Base-by-base conservation (phyloP, 53 echinoderm and acorn worm genomes). In the Holothuria scabra region DNA sequence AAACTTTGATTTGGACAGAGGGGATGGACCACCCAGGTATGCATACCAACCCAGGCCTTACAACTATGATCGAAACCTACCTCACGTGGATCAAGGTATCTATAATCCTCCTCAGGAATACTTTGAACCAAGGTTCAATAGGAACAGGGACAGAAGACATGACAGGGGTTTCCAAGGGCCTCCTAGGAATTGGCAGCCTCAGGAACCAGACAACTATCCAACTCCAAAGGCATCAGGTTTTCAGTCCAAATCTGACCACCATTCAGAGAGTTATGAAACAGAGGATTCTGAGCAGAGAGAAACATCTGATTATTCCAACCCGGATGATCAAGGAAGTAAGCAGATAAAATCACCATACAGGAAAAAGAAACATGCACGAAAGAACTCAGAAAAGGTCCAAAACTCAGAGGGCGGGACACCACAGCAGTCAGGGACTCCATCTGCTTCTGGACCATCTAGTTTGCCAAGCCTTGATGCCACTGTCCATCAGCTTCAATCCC, bases 401-500 rank as follows among this genome's bases (percentile, higher is more conserved):
- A 72, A 72, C 48, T 22, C 72, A 21, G 72, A 72, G 72, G 26
- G 10, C 3, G 46, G 12, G n/a, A 72, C 46, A 25, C 72, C 72
- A 72, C 72, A 72, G n/a, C 72, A 35, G 5, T 24, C 72, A 12
- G 72, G 72, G 37, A 72, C 72, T 4, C 46, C 72, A 8, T 72
- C 72, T 52, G 52, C 2, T 14, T 12, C 18, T 4, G 52, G 14
- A 46, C 48, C 72, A 5, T 44, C 48, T 21, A 34, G 12, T 19
- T 44, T 48, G 12, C 46, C 12, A 38, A 44, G 48, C 28, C 46
- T 72, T 16, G 72, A 72, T 72, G 72, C 72, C 23, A 72, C 72
- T 9, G 79, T 79, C 19, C 79, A 79, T 29, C 79, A 79, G 24
- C 72, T 72, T 56, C 78, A 78, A 14, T 56, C 56, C 25, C 78